Evolutionary conservation across 2,113 vertebrate species (phyloP).

Genomic region (Cottus gobio): DNA sequence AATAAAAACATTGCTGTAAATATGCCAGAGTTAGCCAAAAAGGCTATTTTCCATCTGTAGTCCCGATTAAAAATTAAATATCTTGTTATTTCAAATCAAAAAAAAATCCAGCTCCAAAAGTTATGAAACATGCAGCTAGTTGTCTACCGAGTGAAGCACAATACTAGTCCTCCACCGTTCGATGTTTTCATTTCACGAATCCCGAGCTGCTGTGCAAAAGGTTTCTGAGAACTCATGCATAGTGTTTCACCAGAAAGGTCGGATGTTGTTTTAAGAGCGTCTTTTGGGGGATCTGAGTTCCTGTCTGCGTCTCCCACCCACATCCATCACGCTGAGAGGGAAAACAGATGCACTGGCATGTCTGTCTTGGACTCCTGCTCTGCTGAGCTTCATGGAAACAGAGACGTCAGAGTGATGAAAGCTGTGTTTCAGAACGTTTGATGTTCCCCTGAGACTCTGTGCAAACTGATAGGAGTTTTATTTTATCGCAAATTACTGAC

Average conservation of each 20-base stretch:
- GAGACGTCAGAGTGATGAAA: constrained; percentile 20
- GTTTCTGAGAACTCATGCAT: constrained; percentile 69
- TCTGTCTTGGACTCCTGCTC: constrained; percentile 49
- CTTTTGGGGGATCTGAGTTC: constrained; percentile 77
- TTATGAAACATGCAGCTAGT: neutral
- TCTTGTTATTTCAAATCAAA: neutral
- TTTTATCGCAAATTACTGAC: neutral
- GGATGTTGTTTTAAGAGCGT: constrained; percentile 77
- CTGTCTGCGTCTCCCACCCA: constrained; percentile 82
- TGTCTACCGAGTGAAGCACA: neutral
- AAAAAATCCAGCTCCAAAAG: neutral
- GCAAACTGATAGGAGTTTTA: neutral
- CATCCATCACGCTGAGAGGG: constrained; percentile 76
- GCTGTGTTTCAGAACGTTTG: constrained; percentile 20
- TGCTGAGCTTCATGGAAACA: constrained; percentile 43
- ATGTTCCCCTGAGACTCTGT: neutral
- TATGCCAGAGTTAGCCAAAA: no score
- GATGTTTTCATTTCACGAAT: constrained; percentile 4
- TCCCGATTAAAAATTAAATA: no score
- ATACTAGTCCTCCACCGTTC: neutral
- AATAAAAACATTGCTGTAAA: no score
- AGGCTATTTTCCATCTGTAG: no score
- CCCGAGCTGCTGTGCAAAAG: constrained; percentile 23
- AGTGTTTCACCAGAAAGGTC: constrained; percentile 73
- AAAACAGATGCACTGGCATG: constrained; percentile 77